Percentiles rank a stretch among this genome's conserved stretches.
Conservation (phyloP, 2,888 invertebrate genomes). For the Thymelicus lineola region DNA sequence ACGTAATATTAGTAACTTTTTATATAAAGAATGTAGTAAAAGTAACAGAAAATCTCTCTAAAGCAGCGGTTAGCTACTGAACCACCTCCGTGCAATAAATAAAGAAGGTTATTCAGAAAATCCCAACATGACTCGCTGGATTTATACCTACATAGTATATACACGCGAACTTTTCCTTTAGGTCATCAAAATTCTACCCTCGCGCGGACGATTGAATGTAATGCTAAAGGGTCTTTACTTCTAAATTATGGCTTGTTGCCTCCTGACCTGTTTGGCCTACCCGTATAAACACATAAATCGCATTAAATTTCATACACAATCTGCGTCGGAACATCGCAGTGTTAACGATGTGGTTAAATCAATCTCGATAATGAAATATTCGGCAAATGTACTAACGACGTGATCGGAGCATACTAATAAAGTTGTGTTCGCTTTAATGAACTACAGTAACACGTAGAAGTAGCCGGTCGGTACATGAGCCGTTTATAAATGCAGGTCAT, state of each 20-base stretch:
- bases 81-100: slow-evolving; percentile 73
- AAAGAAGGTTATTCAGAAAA: slow-evolving; percentile 80
- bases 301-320: slow-evolving; percentile 5
- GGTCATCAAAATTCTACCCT: slow-evolving; percentile 82
- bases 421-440: slow-evolving; percentile 28
- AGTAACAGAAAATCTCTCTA: background rate
- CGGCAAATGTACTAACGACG: slow-evolving; percentile 21
- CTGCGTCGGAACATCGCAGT: background rate
- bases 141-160: slow-evolving; percentile 81
- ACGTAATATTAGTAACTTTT: too few species aligned
- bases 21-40: background rate
- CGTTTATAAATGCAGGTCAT: slow-evolving; percentile 43
- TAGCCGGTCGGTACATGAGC: slow-evolving; percentile 9
- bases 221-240: slow-evolving; percentile 76
- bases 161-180: slow-evolving; percentile 70
- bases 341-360: slow-evolving; percentile 28
- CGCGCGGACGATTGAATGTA: slow-evolving; percentile 83
- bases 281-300: slow-evolving; percentile 14
- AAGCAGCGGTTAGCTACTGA: slow-evolving; percentile 60
- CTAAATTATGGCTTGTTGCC: slow-evolving; percentile 75
- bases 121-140: slow-evolving; percentile 79
- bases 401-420: slow-evolving; percentile 23
- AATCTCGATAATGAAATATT: slow-evolving; percentile 32
- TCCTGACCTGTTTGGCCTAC: slow-evolving; percentile 43
- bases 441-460: slow-evolving; percentile 3